phyloP scores from a whole-genome alignment of 2,888 invertebrate genomes.

The Sialis lutaria region DNA sequence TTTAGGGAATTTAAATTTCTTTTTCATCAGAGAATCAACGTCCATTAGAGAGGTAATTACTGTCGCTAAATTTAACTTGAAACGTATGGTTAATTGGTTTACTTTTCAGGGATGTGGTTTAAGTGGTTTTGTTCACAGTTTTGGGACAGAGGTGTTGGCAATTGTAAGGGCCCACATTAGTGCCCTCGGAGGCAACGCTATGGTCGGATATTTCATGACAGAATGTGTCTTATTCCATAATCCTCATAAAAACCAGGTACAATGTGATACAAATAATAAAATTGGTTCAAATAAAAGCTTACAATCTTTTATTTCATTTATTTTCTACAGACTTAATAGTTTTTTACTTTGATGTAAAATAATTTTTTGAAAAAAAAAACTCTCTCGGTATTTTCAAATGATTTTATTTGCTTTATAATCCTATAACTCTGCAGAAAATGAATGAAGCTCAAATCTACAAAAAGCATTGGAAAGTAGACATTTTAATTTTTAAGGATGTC shows the following conservation, averaged over 20 bases:
- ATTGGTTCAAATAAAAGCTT: background rate
- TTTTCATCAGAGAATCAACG: slow-evolving; percentile 89
- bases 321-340: background rate
- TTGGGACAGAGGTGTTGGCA: slow-evolving; percentile 83
- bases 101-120: slow-evolving; percentile 60
- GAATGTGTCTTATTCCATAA: slow-evolving; percentile 83
- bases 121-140: slow-evolving; percentile 87
- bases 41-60: slow-evolving; percentile 61
- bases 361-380: too few relatives aligned
- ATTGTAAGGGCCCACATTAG: slow-evolving; percentile 87
- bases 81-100: background rate
- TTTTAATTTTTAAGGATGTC: too few relatives aligned
- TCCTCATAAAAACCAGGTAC: slow-evolving; percentile 91
- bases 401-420: too few relatives aligned
- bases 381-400: too few relatives aligned
- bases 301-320: background rate
- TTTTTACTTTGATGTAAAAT: too few relatives aligned
- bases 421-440: too few relatives aligned
- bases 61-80: background rate
- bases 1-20: slow-evolving; percentile 80
- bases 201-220: slow-evolving; percentile 85
- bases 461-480: too few relatives aligned
- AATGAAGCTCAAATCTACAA: too few relatives aligned
- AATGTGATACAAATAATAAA: slow-evolving; percentile 9
- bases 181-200: slow-evolving; percentile 85